Evolutionary conservation across 2,888 invertebrate species (phyloP).

Genomic region (Boloria euphrosyne): DNA sequence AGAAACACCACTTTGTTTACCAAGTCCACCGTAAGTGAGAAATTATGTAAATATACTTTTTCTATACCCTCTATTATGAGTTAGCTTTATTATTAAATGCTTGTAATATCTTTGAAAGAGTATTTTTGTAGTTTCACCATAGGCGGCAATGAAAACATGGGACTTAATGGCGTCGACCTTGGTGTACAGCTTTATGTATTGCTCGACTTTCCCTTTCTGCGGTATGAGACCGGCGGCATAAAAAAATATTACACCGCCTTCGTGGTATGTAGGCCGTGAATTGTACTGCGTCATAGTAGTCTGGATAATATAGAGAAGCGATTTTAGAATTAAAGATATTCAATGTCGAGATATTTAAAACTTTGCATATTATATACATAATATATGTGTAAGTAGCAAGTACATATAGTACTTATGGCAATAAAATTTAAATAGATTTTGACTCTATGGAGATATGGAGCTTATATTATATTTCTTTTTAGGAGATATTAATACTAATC

Average conservation of each 20-base stretch:
- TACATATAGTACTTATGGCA: no score
- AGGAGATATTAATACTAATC: no score
- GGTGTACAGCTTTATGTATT: conserved; percentile 37
- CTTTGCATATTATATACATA: not conserved
- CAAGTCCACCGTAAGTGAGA: conserved; percentile 34
- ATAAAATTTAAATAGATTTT: not conserved
- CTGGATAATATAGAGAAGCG: not conserved
- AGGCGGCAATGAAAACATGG: conserved; percentile 42
- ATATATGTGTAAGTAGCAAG: no score
- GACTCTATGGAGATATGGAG: no score
- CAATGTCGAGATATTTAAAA: no score
- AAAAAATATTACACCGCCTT: conserved; percentile 36
- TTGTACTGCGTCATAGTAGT: conserved; percentile 12
- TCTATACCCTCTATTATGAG: conserved; percentile 20
- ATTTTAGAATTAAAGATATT: no score
- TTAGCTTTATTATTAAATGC: conserved; percentile 19
- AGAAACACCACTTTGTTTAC: conserved; percentile 38
- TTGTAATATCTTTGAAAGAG: conserved; percentile 17
- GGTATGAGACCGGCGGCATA: conserved; percentile 40
- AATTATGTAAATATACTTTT: conserved; percentile 33
- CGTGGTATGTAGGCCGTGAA: conserved; percentile 39
- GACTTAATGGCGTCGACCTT: conserved; percentile 41
- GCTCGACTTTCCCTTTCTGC: conserved; percentile 55
- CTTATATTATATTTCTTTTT: no score
- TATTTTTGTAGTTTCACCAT: conserved; percentile 14